A percentile compares a stretch with the other conserved stretches of the same genome.
Evolutionary conservation across 2,888 invertebrate species (phyloP).

Genomic region (Habroteleia sp.): DNA sequence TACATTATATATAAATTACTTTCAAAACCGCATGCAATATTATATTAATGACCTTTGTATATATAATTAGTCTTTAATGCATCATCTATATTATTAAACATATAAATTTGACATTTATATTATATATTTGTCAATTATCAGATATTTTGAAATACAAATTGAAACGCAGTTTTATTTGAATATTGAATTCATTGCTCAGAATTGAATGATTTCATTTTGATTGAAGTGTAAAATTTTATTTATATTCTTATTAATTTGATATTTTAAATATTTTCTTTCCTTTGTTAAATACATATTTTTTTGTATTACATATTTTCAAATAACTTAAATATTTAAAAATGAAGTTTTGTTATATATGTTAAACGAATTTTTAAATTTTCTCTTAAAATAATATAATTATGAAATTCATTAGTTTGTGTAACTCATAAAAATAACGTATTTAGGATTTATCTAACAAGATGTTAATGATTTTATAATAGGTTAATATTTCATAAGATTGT

Average conservation of each 20-base stretch:
- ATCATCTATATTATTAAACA: not conserved
- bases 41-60: conserved; percentile 5
- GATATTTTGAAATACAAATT: not conserved
- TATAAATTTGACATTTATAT: too few relatives aligned
- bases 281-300: too few relatives aligned
- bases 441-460: conserved; percentile 16
- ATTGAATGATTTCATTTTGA: not conserved
- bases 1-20: conserved; percentile 12
- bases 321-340: too few relatives aligned
- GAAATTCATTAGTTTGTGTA: conserved; percentile 15
- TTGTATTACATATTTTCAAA: too few relatives aligned
- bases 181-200: too few relatives aligned
- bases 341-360: too few relatives aligned
- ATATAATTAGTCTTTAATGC: conserved; percentile 5
- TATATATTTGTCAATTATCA: conserved; percentile 2
- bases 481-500: conserved; percentile 44
- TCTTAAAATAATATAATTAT: too few relatives aligned
- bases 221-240: not conserved
- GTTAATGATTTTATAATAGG: conserved; percentile 58
- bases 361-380: too few relatives aligned
- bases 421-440: conserved; percentile 21
- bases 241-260: not conserved
- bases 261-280: too few relatives aligned
- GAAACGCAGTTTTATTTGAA: too few relatives aligned
- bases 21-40: not conserved